A percentile compares a stretch with the other conserved stretches of the same genome.
Conservation (phyloP, 2,797 vertebrate genomes). For the Molossus molossus region DNA sequence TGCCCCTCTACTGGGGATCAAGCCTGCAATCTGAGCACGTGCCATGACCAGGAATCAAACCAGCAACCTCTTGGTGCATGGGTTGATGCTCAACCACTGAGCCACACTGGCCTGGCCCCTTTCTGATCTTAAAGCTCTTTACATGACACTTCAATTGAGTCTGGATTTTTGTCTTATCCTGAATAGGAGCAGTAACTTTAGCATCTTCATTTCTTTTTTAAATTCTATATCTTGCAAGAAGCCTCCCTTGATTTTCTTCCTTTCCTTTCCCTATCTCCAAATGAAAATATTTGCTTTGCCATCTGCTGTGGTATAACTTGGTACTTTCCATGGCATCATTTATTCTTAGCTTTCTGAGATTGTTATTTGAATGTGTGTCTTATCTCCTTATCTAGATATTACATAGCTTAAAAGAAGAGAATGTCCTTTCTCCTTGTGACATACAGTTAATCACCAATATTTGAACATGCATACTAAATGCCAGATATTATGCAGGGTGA, state of each 20-base stretch:
- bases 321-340: neutral
- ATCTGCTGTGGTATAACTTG: neutral
- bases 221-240: neutral
- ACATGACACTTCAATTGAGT: neutral
- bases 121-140: neutral
- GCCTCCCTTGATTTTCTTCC: neutral
- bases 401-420: neutral
- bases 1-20: too few species aligned
- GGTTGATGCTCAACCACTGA: too few species aligned
- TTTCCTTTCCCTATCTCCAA: neutral
- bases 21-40: too few species aligned
- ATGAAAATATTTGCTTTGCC: constrained; percentile 12
- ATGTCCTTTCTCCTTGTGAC: neutral
- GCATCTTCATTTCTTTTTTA: constrained; percentile 11
- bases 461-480: neutral
- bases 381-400: neutral
- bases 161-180: neutral
- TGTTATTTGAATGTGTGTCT: neutral
- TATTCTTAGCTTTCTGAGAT: neutral
- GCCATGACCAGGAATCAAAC: too few species aligned
- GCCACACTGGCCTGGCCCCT: neutral
- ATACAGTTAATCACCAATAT: neutral
- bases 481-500: neutral
- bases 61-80: too few species aligned
- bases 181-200: neutral